Percentiles rank a stretch among this genome's conserved stretches.
These are phyloP conservation scores for Macrophya alboannulata DNA, from an alignment of 2,888 invertebrate species.

Conservation along the genomic window DNA sequence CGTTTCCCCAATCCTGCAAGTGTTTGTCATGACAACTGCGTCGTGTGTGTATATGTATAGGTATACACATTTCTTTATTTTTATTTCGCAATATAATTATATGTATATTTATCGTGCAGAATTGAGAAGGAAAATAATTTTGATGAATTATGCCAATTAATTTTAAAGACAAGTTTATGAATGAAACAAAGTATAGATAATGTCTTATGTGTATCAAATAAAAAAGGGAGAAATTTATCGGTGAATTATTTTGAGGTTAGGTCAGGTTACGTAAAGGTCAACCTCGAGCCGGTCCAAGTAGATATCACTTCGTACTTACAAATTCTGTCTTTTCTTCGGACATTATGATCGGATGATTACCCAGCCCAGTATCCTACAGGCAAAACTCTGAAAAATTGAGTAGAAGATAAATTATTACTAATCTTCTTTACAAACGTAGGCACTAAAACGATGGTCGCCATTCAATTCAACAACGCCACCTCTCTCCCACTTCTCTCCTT, in stretches of 20 bases:
- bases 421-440: not conserved
- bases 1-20: slow-evolving; percentile 93
- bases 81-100: not conserved
- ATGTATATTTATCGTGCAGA: not conserved
- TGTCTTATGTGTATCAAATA: not conserved
- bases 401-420: slow-evolving; percentile 20
- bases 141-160: not conserved
- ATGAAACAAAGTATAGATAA: not conserved
- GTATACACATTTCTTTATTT: not conserved
- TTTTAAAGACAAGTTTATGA: not conserved
- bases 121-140: not conserved
- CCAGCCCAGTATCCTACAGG: slow-evolving; percentile 26
- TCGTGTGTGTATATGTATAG: not conserved
- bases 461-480: slow-evolving; percentile 34
- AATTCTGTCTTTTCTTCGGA: slow-evolving; percentile 72
- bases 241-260: slow-evolving; percentile 56
- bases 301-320: slow-evolving; percentile 65
- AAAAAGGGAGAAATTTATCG: not conserved
- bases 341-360: slow-evolving; percentile 62
- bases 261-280: slow-evolving; percentile 47
- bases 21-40: slow-evolving; percentile 19
- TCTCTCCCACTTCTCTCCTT: slow-evolving; percentile 2
- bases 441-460: not conserved
- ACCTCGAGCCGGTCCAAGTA: slow-evolving; percentile 14
- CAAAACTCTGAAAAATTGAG: slow-evolving; percentile 46